Base-by-base conservation (phyloP, 2,113 vertebrate genomes). In the Vulpes vulpes region DNA sequence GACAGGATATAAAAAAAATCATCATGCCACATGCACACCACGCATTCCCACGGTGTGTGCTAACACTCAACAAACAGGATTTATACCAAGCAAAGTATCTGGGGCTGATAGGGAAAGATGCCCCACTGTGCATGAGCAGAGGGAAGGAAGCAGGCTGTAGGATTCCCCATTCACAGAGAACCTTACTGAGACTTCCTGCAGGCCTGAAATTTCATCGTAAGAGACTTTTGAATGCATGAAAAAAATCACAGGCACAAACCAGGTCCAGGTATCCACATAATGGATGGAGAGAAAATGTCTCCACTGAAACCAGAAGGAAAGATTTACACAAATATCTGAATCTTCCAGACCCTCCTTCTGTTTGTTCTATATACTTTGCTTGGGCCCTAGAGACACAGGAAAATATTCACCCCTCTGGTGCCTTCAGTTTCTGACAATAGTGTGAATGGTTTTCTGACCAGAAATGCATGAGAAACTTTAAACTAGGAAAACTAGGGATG, bases 21-120 rank as follows among this genome's bases (percentile, higher is more conserved):
- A 22, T 32, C n/a, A 16, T 0, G 4, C 35, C 1, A 14, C 53
- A 57, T 11, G 27, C 9, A 14, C 11, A 12, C 11, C 19, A n/a
- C 59, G 32, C 2, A 0, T 38, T n/a, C 15, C 64, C 8, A 0
- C 89, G 3, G 1, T 65, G n/a, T 53, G 27, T 9, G 32, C 32
- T 57, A 59, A 55, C 10, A 43, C 64, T n/a, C 78, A 19, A 6
- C 15, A 25, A 51, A 64, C 4, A 51, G 38, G 59, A 51, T 3
- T 53, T n/a, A 35, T 1, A 53, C 0, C 4, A 3, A 79, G 27
- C 35, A 19, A 16, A 49, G 62, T 23, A 32, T 43, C 49, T 1
- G 6, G 19, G 64, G 53, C 35, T 3, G 10, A 22, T 3, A 11
- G 51, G 64, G 12, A 71, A 32, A 71, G 35, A 71, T 30, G 35